A percentile compares a stretch with the other conserved stretches of the same genome.
Conservation (phyloP, 1,140 invertebrate genomes). For the Platyura marginata region DNA sequence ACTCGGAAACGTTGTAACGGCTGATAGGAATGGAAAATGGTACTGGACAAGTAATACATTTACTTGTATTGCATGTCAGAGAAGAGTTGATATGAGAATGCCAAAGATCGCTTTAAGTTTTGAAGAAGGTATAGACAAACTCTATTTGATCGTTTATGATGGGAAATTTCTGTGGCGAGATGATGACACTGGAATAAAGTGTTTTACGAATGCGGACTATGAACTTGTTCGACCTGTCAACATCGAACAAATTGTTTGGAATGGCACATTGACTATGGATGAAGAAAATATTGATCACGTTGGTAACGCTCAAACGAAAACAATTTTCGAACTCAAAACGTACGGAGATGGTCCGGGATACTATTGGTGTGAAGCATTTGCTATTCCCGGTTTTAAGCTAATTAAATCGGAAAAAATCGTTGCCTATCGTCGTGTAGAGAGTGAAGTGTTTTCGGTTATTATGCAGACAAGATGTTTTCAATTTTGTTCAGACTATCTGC, state of each 20-base stretch:
- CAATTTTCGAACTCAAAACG: constrained; percentile 15
- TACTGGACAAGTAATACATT: constrained; percentile 1
- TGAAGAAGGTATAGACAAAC: constrained; percentile 4
- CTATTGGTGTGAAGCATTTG: constrained; percentile 27
- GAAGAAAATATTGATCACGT: constrained; percentile 4
- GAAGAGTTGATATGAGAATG: background rate
- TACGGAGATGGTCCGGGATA: constrained; percentile 19
- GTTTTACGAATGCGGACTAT: constrained; percentile 18
- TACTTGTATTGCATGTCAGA: constrained; percentile 7
- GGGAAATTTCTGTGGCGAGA: constrained; percentile 13
- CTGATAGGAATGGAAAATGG: constrained; percentile 2
- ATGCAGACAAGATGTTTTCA: background rate
- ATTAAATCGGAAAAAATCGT: constrained; percentile 11
- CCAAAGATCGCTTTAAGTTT: constrained; percentile 13
- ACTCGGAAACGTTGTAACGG: background rate
- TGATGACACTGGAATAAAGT: constrained; percentile 13
- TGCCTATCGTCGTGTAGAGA: constrained; percentile 11
- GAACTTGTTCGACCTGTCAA: constrained; percentile 10
- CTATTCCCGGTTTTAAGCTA: constrained; percentile 11
- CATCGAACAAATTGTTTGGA: constrained; percentile 11
- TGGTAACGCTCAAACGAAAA: constrained; percentile 7
- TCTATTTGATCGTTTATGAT: constrained; percentile 16
- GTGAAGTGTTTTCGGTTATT: constrained; percentile 18
- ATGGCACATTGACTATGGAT: constrained; percentile 5
- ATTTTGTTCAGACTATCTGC: background rate